A percentile compares a stretch with the other conserved stretches of the same genome.
phyloP scores from a whole-genome alignment of 2,888 invertebrate species.

The Invenusta paracnida region DNA sequence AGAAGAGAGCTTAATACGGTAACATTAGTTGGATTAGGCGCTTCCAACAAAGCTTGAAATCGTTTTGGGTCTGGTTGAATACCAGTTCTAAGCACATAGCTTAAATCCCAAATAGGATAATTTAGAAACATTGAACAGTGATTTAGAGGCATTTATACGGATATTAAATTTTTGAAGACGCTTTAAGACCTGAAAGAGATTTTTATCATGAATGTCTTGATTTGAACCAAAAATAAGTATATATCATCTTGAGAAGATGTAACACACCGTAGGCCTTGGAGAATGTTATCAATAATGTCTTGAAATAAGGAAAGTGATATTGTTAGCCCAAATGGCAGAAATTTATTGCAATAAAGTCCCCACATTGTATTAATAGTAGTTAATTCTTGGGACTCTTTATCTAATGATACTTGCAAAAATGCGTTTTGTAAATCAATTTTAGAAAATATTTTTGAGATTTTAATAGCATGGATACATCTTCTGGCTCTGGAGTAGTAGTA shows the following conservation, averaged over 20 bases:
- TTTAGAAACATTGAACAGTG: background rate
- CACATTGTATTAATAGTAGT: constrained; percentile 22
- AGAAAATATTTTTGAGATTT: background rate
- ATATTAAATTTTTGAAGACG: background rate
- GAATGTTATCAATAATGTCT: background rate
- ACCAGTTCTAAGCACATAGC: background rate
- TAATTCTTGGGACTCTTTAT: background rate
- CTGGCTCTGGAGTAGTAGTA: background rate
- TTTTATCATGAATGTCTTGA: background rate
- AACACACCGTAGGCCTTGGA: background rate
- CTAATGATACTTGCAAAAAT: constrained; percentile 7
- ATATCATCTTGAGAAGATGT: background rate
- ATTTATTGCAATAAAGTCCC: constrained; percentile 1
- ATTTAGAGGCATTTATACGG: background rate
- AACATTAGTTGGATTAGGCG: background rate
- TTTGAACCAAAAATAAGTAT: background rate
- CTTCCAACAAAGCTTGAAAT: background rate
- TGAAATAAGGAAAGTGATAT: background rate
- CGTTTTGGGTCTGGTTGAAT: constrained; percentile 3
- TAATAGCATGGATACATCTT: background rate
- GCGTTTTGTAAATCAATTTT: constrained; percentile 23
- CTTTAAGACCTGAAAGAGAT: background rate
- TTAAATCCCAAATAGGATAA: background rate
- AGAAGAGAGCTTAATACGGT: background rate
- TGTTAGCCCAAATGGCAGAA: background rate